Evolutionary conservation across 2,888 invertebrate genomes (phyloP).

Genomic region (Camponotus fellah): DNA sequence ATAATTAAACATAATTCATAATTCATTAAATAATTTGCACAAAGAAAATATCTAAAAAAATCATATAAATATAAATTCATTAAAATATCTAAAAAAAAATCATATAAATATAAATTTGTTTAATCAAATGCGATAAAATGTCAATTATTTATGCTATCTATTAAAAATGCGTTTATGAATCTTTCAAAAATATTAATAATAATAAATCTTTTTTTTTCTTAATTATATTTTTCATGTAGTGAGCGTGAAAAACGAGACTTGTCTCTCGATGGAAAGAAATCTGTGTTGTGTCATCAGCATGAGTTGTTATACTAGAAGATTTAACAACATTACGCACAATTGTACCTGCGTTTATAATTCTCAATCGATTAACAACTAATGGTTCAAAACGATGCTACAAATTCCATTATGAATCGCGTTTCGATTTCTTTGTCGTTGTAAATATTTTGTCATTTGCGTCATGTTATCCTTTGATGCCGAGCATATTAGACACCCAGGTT

Average conservation of each 20-base stretch:
- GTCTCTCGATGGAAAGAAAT: slow-evolving; percentile 56
- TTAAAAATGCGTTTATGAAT: not conserved
- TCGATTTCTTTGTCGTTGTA: slow-evolving; percentile 99
- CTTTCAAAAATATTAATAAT: not conserved
- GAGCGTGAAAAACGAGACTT: slow-evolving; percentile 65
- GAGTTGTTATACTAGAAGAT: not conserved
- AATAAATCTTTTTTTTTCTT: not conserved
- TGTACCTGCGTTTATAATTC: not conserved
- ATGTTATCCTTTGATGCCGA: slow-evolving; percentile 99
- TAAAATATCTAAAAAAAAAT: slow-evolving; percentile 13
- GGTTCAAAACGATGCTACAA: not conserved
- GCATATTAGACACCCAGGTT: slow-evolving; percentile 99
- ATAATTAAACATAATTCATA: too few relatives aligned
- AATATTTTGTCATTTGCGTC: slow-evolving; percentile 99
- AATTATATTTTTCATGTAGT: not conserved
- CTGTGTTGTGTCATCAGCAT: not conserved
- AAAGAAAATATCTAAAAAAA: not conserved
- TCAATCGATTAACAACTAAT: not conserved
- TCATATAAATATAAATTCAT: not conserved
- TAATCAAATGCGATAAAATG: slow-evolving; percentile 22
- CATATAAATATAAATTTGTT: not conserved
- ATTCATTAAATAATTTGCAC: not conserved
- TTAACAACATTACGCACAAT: slow-evolving; percentile 13
- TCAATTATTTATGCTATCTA: not conserved
- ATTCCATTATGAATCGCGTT: slow-evolving; percentile 84